These are phyloP conservation scores for Ectropis grisescens DNA, from an alignment of 1,140 invertebrate species.

Conservation along the genomic window DNA sequence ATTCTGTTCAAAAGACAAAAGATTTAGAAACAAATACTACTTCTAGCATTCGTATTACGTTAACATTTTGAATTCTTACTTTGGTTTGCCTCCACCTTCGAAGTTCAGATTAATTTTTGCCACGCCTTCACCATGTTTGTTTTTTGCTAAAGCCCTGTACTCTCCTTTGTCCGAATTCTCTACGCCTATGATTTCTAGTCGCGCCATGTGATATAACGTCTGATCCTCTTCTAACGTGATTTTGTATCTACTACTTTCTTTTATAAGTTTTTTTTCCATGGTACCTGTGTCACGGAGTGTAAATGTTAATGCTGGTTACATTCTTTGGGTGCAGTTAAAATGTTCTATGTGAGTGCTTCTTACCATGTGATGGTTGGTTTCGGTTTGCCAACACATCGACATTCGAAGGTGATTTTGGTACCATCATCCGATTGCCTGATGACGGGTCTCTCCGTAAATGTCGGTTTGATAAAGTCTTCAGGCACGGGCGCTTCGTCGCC, in stretches of 20 bases:
- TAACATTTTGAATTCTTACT: constrained; percentile 73
- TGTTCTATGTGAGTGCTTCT: constrained; percentile 49
- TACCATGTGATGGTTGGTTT: constrained; percentile 93
- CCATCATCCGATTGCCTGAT: constrained; percentile 96
- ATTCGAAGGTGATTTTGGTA: constrained; percentile 94
- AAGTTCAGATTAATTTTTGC: constrained; percentile 97
- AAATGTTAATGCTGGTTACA: constrained; percentile 6
- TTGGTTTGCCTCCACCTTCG: constrained; percentile 88
- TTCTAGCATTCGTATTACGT: not conserved
- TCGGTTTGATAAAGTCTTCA: constrained; percentile 91
- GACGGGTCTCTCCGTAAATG: constrained; percentile 95
- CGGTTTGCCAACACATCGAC: constrained; percentile 94
- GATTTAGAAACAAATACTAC: constrained; percentile 15
- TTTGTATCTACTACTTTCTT: constrained; percentile 82
- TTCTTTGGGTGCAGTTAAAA: constrained; percentile 2
- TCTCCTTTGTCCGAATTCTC: constrained; percentile 90
- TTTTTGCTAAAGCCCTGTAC: constrained; percentile 93
- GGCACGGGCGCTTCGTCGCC: constrained; percentile 93
- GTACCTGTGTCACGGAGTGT: constrained; percentile 75
- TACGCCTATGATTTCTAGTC: constrained; percentile 87
- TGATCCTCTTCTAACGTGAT: constrained; percentile 87
- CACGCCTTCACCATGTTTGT: constrained; percentile 91
- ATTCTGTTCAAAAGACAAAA: constrained; percentile 78
- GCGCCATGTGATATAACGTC: constrained; percentile 89
- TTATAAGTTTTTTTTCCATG: constrained; percentile 85